Conservation (phyloP, 2,113 vertebrate species). For the Ovis canadensis region DNA sequence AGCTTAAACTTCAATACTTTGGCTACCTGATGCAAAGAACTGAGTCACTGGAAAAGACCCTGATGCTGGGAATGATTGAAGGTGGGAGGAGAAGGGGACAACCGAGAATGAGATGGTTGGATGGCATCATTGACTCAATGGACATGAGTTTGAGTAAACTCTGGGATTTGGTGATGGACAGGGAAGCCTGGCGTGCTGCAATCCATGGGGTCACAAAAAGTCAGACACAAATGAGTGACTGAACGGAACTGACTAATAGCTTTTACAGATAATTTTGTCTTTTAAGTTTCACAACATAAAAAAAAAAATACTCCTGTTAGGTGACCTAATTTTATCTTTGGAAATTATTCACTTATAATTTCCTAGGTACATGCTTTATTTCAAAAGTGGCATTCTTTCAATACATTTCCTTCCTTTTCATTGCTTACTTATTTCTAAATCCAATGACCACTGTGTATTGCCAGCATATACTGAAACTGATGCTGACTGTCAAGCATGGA, state of each 20-base stretch:
- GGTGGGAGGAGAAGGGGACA: background rate
- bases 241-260: background rate
- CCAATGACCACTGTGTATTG: background rate
- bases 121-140: background rate
- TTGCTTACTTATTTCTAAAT: background rate
- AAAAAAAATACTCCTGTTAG: background rate
- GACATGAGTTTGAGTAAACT: background rate
- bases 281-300: background rate
- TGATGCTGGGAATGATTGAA: background rate
- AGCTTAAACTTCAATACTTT: background rate
- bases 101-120: background rate
- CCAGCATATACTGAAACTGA: background rate
- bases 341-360: background rate
- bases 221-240: background rate
- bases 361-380: background rate
- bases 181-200: fast-evolving
- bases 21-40: background rate
- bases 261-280: background rate
- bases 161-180: background rate
- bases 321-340: background rate
- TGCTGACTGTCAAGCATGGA: background rate
- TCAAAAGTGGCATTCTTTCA: background rate
- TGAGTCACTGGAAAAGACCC: background rate
- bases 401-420: background rate
- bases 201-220: background rate